phyloP scores from a whole-genome alignment of 1,140 invertebrate genomes.

The Drosophila novamexicana region DNA sequence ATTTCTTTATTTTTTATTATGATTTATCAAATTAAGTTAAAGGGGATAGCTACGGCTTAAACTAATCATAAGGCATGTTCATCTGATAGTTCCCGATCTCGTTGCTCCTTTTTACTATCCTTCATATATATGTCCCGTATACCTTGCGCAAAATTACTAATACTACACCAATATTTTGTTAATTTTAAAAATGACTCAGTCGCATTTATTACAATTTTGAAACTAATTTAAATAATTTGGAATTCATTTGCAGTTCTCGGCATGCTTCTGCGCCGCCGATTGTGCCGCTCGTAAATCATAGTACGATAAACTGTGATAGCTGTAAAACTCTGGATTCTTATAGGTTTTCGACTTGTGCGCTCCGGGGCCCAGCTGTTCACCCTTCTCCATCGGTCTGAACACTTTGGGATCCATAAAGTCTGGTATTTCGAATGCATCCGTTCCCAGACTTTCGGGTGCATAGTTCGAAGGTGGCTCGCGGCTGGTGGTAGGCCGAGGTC shows the following conservation, averaged over 20 bases:
- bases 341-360: conserved; percentile 46
- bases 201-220: neutral
- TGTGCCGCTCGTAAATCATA: conserved; percentile 17
- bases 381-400: neutral
- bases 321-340: conserved; percentile 56
- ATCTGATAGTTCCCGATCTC: too few species aligned
- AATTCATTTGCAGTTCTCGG: neutral
- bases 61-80: too few species aligned
- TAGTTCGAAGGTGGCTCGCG: conserved; percentile 11
- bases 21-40: neutral
- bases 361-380: conserved; percentile 42
- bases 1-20: too few species aligned
- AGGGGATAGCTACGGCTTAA: neutral
- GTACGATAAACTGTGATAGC: conserved; percentile 52
- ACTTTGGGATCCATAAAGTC: conserved; percentile 2
- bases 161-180: too few species aligned
- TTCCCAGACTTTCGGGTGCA: neutral
- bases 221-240: neutral
- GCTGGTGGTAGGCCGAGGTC: neutral
- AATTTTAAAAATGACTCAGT: too few species aligned
- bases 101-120: too few species aligned
- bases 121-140: too few species aligned
- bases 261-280: neutral
- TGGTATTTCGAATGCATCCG: conserved; percentile 13
- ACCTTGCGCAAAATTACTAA: too few species aligned